phyloP scores from a whole-genome alignment of 1,140 invertebrate genomes.

The Camponotus pennsylvanicus region DNA sequence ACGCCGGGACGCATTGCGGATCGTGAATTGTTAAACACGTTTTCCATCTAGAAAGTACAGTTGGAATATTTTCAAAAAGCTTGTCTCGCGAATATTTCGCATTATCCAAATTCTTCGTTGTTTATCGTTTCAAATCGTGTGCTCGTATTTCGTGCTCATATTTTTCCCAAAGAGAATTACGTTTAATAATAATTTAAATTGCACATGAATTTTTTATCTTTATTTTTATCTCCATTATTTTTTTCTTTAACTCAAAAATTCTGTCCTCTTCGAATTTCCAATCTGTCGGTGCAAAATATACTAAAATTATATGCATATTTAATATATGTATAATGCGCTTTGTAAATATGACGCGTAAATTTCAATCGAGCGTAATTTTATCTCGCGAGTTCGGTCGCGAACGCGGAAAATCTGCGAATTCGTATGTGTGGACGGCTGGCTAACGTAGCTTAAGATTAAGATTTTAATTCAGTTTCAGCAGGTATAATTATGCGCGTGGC shows the following conservation, averaged over 20 bases:
- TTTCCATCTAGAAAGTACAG: background rate
- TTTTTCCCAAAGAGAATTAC: background rate
- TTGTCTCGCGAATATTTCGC: background rate
- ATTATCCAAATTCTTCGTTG: background rate
- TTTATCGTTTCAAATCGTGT: background rate
- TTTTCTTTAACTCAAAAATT: background rate
- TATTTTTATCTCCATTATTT: too few species aligned
- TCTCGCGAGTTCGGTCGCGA: too few species aligned
- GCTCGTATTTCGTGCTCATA: background rate
- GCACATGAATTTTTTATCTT: background rate
- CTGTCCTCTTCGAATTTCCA: background rate
- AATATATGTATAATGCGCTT: background rate
- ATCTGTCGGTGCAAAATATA: constrained; percentile 3
- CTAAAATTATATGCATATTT: background rate
- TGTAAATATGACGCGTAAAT: constrained; percentile 19
- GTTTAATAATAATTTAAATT: background rate
- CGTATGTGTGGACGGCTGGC: constrained; percentile 26
- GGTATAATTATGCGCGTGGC: constrained; percentile 66
- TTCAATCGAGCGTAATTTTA: background rate
- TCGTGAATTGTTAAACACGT: constrained; percentile 66
- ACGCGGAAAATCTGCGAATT: constrained; percentile 44
- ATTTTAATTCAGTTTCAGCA: constrained; percentile 72
- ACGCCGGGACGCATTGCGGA: constrained; percentile 63
- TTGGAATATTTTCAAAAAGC: constrained; percentile 14
- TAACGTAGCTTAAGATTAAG: constrained; percentile 72